Conservation (phyloP, 2,888 invertebrate genomes). For the Phania funesta region DNA sequence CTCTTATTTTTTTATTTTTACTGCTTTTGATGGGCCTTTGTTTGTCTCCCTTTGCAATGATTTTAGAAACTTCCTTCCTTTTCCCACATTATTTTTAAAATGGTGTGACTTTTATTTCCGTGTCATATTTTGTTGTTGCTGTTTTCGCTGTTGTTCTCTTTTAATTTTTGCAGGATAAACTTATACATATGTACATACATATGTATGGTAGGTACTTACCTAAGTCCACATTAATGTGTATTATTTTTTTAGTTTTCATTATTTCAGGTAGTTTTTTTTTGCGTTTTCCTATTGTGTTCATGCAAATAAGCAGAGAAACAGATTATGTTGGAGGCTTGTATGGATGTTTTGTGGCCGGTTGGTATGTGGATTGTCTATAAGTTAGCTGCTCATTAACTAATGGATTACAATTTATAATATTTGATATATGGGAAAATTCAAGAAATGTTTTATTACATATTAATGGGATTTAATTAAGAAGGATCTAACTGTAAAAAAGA, state of each 20-base stretch:
- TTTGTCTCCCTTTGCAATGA: constrained; percentile 50
- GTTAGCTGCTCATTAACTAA: constrained; percentile 64
- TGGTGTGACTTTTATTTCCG: constrained; percentile 67
- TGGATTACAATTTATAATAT: constrained; percentile 53
- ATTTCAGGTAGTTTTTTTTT: constrained; percentile 14
- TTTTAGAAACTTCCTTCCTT: constrained; percentile 55
- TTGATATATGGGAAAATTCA: constrained; percentile 52
- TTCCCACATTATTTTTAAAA: constrained; percentile 63
- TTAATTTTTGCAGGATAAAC: constrained; percentile 32
- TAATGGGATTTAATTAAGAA: constrained; percentile 45
- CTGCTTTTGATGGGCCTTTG: neutral
- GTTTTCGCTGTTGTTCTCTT: constrained; percentile 18
- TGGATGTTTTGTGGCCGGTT: constrained; percentile 56
- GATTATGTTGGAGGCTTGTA: constrained; percentile 39
- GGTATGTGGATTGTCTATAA: constrained; percentile 63
- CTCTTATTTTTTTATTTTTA: constrained; percentile 1
- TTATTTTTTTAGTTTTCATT: constrained; percentile 7
- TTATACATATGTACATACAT: neutral
- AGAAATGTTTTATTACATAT: constrained; percentile 44
- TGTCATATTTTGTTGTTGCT: constrained; percentile 38
- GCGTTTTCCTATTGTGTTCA: constrained; percentile 56
- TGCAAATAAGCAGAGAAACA: constrained; percentile 64
- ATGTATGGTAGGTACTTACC: neutral
- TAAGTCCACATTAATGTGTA: too few species aligned
- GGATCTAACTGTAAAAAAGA: neutral